Conservation (phyloP, 64 coral and sea anemone species). For the Dendronephthya gigantea region DNA sequence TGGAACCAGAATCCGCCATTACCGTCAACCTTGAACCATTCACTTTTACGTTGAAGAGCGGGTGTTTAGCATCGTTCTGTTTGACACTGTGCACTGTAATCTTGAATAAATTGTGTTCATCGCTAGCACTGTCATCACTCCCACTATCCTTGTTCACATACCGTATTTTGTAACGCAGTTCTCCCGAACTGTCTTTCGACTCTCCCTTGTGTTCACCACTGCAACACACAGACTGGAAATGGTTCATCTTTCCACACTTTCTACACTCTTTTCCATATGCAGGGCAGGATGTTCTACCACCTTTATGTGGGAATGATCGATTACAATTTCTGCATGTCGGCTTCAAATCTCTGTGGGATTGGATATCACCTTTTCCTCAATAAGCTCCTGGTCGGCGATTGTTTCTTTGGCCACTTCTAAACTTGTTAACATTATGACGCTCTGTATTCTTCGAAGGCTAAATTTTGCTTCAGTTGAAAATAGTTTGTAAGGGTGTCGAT, state of each 20-base stretch:
- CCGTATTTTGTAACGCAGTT: too few relatives aligned
- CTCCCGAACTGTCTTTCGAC: too few relatives aligned
- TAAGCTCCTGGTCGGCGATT: too few relatives aligned
- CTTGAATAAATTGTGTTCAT: too few relatives aligned
- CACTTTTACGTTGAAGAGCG: too few relatives aligned
- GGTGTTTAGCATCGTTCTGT: too few relatives aligned
- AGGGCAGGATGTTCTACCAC: not conserved
- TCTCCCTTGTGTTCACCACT: not conserved
- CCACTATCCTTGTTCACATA: too few relatives aligned
- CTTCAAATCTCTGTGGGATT: not conserved
- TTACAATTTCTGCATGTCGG: not conserved
- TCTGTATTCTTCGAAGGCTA: slow-evolving; percentile 38
- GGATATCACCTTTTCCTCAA: not conserved
- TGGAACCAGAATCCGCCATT: slow-evolving; percentile 42
- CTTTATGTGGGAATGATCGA: not conserved
- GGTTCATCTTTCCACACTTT: slow-evolving; percentile 4
- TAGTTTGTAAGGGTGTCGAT: slow-evolving; percentile 28
- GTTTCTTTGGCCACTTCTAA: not conserved
- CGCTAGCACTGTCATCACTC: too few relatives aligned
- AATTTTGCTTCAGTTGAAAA: slow-evolving; percentile 26
- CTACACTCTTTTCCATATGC: not conserved
- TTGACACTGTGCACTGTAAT: too few relatives aligned
- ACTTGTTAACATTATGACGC: not conserved
- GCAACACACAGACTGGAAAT: slow-evolving; percentile 32
- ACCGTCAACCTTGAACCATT: slow-evolving; percentile 21